Conservation (phyloP, 2,113 vertebrate species). For the Gymnorhina tibicen region DNA sequence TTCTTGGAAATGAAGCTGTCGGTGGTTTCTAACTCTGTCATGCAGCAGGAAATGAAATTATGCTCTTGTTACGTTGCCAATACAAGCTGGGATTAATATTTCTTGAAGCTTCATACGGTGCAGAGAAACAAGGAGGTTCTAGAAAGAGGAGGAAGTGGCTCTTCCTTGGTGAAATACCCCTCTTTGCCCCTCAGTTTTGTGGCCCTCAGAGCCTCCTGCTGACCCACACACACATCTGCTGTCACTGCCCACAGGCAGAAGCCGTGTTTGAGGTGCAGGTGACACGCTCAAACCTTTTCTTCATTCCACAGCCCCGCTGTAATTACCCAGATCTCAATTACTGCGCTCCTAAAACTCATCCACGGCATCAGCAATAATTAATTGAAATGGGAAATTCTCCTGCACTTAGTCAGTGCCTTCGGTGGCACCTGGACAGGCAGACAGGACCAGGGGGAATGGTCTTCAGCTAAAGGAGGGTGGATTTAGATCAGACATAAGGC, state of each 20-base stretch:
- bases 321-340: background rate
- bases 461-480: background rate
- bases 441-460: background rate
- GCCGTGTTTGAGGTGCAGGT: background rate
- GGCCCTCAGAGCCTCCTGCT: background rate
- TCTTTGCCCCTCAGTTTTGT: background rate
- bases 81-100: background rate
- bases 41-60: constrained; percentile 33
- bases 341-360: background rate
- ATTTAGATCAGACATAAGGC: background rate
- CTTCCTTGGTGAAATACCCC: background rate
- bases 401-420: background rate
- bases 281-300: background rate
- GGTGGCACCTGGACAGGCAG: background rate
- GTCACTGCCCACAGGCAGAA: background rate
- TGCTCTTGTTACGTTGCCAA: background rate
- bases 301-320: background rate
- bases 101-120: background rate
- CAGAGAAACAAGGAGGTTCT: background rate
- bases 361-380: background rate
- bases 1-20: background rate
- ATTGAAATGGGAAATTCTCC: background rate
- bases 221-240: background rate
- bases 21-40: background rate
- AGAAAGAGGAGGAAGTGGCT: background rate